Evolutionary conservation across 2,113 vertebrate genomes (phyloP), one percentile per base, ranked within the genome.

Genomic region (Xenopus borealis): DNA sequence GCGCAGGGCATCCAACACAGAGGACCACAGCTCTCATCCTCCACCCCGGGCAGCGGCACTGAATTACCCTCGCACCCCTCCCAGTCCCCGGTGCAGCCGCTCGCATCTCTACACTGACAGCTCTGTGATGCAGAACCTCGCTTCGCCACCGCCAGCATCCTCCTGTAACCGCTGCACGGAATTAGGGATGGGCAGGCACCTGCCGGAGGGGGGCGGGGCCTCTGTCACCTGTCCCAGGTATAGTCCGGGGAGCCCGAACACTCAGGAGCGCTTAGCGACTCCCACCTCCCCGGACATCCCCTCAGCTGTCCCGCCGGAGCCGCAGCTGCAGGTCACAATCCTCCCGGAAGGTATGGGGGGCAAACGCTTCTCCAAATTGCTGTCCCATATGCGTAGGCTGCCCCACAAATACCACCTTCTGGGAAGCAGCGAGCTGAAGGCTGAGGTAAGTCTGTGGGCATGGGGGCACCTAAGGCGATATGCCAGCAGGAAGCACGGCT

Each of bases 161-260:
- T 55, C 72, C 72, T 44, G 57, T 45, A 11, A 3, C 65, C 65
- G 23, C 64, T 58, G 72, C 53, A 13, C 63, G 47, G 72, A 57
- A 11, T 73, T 30, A 52, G 72, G 72, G 63, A 55, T 74, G 73
- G 73, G 73, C 58, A 14, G 73, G 58, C 73, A 69, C 73, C 73
- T 75, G 73, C 66, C 62, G 45, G 73, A 75, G 66, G 73, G 50
- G 73, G 73, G 73, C 73, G 73, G 73, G 66, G 73, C 66, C 30
- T 18, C 73, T 18, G 58, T 75, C 46, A 75, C 73, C 73, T 75
- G 73, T 55, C 57, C 20, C 73, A 75, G 73, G 73, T 75, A 69
- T 27, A 69, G 64, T 30, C 72, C 65, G 55, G 55, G 59, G 44
- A 19, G 30, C 45, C 52, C 64, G 40, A 10, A 12, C 2, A 66